Evolutionary conservation across 2,797 vertebrate genomes (phyloP), one percentile per base, ranked within the genome.

Genomic region (Hippocampus kuda): DNA sequence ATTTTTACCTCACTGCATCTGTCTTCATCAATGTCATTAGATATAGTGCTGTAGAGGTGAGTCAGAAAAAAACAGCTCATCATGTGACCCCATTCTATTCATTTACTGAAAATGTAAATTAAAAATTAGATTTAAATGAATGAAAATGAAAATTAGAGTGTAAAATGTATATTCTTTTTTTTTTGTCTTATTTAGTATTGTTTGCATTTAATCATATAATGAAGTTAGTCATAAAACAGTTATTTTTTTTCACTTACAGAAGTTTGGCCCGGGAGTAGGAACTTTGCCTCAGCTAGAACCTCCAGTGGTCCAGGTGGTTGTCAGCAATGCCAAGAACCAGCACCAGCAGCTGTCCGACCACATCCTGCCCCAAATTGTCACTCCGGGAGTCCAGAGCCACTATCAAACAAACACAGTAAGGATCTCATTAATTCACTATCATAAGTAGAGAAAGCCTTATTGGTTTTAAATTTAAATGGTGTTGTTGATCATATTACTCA

Each of bases 251-350:
- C 18, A 26, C 70, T 75, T 72, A 13, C 81, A 93, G 91, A 92
- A 91, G 75, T 88, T 90, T 59, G 79, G 83, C 27, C 72, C 88
- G 24, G 81, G 83, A 42, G 79, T 87, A 20, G 90, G 86, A 51
- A 87, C 86, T 12, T 72, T 92, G 79, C 91, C 92, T 75, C 91
- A 91, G 76, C 89, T 92, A 13, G 90, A 92, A 65, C 89, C 89
- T 9, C 88, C 88, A 0, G 82, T 90, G 77, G 90, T 92, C 82
- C 91, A 92, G 77, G 85, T 91, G 76, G 81, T 91, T 82, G 90
- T 92, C 85, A 90, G 87, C 84, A 91, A 91, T 81, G 88, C 89
- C 85, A 92, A 90, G 88, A 88, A 88, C 70, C 88, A 89, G 72
- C 89, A 61, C 30, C 59, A 90, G 44, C 91, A 89, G 71, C 89